A percentile compares a stretch with the other conserved stretches of the same genome.
phyloP scores from a whole-genome alignment of 1,140 invertebrate genomes.

The Drosophila melanogaster region DNA sequence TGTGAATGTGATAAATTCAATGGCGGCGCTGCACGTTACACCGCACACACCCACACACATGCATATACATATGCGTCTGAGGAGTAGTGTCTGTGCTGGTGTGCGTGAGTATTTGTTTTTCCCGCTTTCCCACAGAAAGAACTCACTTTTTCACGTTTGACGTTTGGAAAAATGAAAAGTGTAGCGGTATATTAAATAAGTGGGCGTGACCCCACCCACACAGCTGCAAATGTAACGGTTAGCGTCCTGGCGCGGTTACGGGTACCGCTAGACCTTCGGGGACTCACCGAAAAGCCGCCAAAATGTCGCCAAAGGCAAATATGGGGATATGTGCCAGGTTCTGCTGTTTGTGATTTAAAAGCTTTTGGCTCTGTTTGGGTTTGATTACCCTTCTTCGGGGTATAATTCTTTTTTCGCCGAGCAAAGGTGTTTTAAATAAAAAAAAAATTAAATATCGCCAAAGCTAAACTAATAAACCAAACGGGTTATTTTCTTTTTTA shows the following conservation, averaged over 20 bases:
- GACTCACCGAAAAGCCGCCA: constrained; percentile 54
- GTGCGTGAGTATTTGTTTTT: constrained; percentile 67
- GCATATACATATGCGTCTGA: constrained; percentile 29
- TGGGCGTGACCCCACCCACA: constrained; percentile 54
- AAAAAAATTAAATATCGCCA: too few relatives aligned
- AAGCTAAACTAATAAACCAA: too few relatives aligned
- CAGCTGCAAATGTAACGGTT: constrained; percentile 8
- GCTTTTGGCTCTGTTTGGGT: constrained; percentile 29
- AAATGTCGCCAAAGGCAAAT: constrained; percentile 68
- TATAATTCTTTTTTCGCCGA: not conserved
- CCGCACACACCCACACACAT: constrained; percentile 30
- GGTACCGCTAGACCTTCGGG: constrained; percentile 14
- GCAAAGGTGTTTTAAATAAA: not conserved
- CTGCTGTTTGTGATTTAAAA: constrained; percentile 69
- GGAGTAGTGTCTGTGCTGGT: constrained; percentile 19
- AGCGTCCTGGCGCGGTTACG: constrained; percentile 30
- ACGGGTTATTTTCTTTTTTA: too few relatives aligned
- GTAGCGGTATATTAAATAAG: constrained; percentile 79
- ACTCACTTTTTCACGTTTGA: constrained; percentile 75
- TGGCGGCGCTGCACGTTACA: constrained; percentile 56
- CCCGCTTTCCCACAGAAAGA: constrained; percentile 37
- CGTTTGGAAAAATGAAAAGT: constrained; percentile 75
- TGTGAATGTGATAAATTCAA: constrained; percentile 85
- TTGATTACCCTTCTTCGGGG: not conserved
- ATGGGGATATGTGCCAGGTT: constrained; percentile 32